phyloP scores from a whole-genome alignment of 2,888 invertebrate genomes.

The Oscheius sp. region DNA sequence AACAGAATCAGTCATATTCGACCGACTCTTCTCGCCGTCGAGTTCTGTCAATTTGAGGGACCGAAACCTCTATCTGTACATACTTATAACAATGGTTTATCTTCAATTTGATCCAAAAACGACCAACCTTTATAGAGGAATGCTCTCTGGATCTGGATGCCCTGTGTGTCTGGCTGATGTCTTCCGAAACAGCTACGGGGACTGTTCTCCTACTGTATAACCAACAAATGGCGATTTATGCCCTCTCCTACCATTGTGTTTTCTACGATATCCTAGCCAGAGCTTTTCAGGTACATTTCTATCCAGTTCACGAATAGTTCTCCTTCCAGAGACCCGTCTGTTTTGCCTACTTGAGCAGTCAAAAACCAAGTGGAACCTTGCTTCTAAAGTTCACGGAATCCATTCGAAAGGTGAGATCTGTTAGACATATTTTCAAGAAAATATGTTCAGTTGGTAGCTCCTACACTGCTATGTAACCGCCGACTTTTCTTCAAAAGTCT shows the following conservation, averaged over 20 bases:
- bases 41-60: constrained; percentile 70
- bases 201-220: constrained; percentile 64
- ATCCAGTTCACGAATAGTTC: neutral
- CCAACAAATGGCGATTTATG: constrained; percentile 65
- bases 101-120: neutral
- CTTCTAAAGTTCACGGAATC: constrained; percentile 44
- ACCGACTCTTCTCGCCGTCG: constrained; percentile 62
- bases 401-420: constrained; percentile 38
- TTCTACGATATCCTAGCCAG: constrained; percentile 67
- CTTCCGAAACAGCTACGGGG: constrained; percentile 64
- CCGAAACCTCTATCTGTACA: constrained; percentile 58
- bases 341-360: constrained; percentile 58
- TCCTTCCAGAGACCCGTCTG: constrained; percentile 44
- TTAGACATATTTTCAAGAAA: neutral
- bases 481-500: constrained; percentile 58
- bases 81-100: constrained; percentile 32
- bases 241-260: constrained; percentile 64
- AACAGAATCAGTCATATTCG: constrained; percentile 51
- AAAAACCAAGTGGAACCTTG: constrained; percentile 52
- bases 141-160: constrained; percentile 58
- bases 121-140: neutral
- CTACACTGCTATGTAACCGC: constrained; percentile 67
- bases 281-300: constrained; percentile 60
- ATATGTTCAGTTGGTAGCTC: constrained; percentile 46
- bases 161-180: constrained; percentile 69